These are phyloP conservation scores for Leptocoma aspasia DNA, from an alignment of 2,113 vertebrate genomes.

Conservation along the genomic window DNA sequence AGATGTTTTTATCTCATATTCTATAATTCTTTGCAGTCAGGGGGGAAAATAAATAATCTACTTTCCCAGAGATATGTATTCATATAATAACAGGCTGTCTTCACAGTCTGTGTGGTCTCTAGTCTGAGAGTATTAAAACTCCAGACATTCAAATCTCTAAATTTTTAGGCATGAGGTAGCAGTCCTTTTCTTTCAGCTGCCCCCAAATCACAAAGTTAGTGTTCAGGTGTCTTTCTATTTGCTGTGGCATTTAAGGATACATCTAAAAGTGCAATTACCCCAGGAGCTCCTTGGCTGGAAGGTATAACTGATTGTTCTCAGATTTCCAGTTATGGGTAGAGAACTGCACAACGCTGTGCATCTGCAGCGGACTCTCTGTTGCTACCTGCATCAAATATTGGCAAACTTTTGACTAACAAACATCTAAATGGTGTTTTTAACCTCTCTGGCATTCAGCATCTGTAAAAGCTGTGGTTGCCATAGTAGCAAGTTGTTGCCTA, in stretches of 20 bases:
- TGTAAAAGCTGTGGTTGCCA: conserved; percentile 56
- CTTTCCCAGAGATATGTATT: neutral
- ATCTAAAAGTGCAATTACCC: neutral
- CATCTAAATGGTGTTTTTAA: conserved; percentile 44
- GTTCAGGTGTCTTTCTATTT: neutral
- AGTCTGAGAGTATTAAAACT: neutral
- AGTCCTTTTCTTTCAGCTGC: neutral
- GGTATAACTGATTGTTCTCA: neutral
- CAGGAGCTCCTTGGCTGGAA: neutral
- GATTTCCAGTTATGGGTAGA: neutral
- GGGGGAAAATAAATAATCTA: neutral
- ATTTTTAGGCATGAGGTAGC: neutral
- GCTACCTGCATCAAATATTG: neutral
- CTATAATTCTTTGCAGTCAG: neutral
- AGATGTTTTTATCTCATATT: neutral
- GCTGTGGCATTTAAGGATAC: neutral
- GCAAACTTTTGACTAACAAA: conserved; percentile 41
- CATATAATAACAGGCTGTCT: neutral
- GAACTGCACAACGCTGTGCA: neutral
- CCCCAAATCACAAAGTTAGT: neutral
- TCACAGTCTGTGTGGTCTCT: neutral
- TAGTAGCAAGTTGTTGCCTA: conserved; percentile 63
- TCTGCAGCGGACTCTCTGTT: neutral
- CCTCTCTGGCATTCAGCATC: conserved; percentile 7
- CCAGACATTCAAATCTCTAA: neutral